Percentiles rank a stretch among this genome's conserved stretches.
phyloP scores from a whole-genome alignment of 2,888 invertebrate genomes.

The Pachycephus smyrnensis region DNA sequence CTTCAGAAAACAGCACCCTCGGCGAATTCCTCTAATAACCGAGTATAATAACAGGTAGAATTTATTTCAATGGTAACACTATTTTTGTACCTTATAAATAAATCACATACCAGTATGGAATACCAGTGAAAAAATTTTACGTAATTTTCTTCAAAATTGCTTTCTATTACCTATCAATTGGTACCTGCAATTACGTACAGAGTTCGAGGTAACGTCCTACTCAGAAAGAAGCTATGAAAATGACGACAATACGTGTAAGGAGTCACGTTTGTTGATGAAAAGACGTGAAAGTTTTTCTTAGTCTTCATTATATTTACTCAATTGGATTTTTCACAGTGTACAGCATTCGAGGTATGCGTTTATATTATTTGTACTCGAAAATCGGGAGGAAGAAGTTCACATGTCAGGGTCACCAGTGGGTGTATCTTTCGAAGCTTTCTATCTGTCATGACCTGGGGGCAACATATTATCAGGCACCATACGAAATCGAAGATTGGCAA shows the following conservation, averaged over 20 bases:
- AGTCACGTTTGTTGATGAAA: not conserved
- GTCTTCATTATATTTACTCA: not conserved
- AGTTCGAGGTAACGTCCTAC: not conserved
- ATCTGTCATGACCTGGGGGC: slow-evolving; percentile 14
- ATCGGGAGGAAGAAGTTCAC: slow-evolving; percentile 1
- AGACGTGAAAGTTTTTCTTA: not conserved
- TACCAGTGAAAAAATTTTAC: not conserved
- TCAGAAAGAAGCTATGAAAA: not conserved
- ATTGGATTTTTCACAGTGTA: not conserved
- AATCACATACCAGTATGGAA: not conserved
- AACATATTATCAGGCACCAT: slow-evolving; percentile 10
- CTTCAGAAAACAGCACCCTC: not conserved
- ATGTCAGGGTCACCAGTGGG: not conserved
- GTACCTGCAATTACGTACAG: not conserved
- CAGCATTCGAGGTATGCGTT: not conserved
- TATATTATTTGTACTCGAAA: not conserved
- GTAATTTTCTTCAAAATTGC: not conserved
- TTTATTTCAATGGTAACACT: not conserved
- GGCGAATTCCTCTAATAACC: not conserved
- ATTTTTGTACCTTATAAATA: not conserved
- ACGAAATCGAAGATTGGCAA: slow-evolving; percentile 31
- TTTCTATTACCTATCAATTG: not conserved
- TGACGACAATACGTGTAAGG: not conserved
- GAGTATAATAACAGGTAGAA: not conserved
- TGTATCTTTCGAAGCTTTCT: not conserved